phyloP scores from a whole-genome alignment of 2,888 invertebrate species.

The Drosophila colorata region DNA sequence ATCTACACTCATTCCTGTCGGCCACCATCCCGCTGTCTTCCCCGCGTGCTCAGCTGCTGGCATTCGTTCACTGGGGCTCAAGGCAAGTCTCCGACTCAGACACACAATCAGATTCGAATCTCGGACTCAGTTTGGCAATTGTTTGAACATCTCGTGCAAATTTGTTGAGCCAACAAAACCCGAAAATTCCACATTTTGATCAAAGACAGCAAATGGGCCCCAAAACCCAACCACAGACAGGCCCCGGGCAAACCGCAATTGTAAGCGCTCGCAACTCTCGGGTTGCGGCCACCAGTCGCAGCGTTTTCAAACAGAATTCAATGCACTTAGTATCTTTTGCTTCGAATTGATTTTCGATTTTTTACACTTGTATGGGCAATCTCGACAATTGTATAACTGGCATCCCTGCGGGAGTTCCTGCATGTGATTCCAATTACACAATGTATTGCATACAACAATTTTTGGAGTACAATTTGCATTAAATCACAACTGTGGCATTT shows the following conservation, averaged over 20 bases:
- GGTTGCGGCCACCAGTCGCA: background rate
- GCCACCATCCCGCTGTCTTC: no score
- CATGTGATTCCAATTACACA: background rate
- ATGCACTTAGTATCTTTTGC: conserved; percentile 2
- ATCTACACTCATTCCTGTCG: conserved; percentile 3
- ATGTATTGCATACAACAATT: background rate
- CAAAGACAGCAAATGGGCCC: conserved; percentile 44
- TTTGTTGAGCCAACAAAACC: conserved; percentile 40
- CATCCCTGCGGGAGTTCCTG: background rate
- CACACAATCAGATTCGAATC: conserved; percentile 11
- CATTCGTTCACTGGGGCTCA: conserved; percentile 14
- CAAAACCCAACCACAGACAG: conserved; percentile 5
- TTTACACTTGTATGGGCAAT: background rate
- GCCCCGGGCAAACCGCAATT: conserved; percentile 33
- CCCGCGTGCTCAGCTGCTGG: background rate
- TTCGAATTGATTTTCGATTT: conserved; percentile 3
- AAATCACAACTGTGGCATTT: background rate
- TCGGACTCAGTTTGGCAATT: conserved; percentile 23
- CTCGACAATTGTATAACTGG: background rate
- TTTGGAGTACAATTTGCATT: background rate
- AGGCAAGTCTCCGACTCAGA: conserved; percentile 14
- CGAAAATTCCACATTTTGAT: conserved; percentile 48
- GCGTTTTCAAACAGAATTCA: background rate
- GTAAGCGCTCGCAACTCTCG: conserved; percentile 2
- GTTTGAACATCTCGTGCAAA: conserved; percentile 40